Conservation (phyloP, 2,797 vertebrate species). For the Pangasius macronema region DNA sequence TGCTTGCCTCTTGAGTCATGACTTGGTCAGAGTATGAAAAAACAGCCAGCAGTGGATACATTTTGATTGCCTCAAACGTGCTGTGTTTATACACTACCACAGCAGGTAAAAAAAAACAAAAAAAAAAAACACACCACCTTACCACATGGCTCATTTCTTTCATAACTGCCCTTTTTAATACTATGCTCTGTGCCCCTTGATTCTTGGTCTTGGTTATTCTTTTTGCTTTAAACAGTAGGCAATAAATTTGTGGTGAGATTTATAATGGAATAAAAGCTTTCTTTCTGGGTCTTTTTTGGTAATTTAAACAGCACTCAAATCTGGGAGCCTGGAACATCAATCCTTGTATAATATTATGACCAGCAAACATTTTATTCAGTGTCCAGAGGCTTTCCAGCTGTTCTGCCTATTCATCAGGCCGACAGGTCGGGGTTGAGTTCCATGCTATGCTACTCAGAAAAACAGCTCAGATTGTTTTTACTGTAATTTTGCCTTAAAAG, state of each 20-base stretch:
- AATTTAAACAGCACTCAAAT: conserved; percentile 6
- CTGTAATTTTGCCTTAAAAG: conserved; percentile 36
- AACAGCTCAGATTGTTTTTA: conserved; percentile 16
- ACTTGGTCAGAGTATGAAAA: conserved; percentile 51
- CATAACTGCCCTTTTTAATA: neutral
- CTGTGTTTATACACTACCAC: conserved; percentile 40
- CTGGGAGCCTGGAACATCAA: conserved; percentile 9
- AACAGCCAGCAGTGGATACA: conserved; percentile 51
- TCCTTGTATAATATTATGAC: conserved; percentile 22
- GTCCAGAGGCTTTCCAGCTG: conserved; percentile 34
- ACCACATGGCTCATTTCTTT: neutral
- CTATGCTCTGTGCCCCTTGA: neutral
- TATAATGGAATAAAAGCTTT: conserved; percentile 11
- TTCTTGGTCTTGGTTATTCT: neutral
- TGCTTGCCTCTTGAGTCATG: conserved; percentile 53
- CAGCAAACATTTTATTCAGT: conserved; percentile 13
- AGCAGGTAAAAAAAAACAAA: neutral
- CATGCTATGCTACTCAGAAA: conserved; percentile 17
- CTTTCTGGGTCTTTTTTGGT: neutral
- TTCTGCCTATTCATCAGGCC: conserved; percentile 33
- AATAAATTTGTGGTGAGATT: neutral
- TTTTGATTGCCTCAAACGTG: conserved; percentile 56
- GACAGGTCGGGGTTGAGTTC: conserved; percentile 41
- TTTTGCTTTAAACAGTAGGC: neutral
- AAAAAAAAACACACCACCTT: neutral